A percentile compares a stretch with the other conserved stretches of the same genome.
Evolutionary conservation across 1,140 invertebrate genomes (phyloP).

Genomic region (Bombus haemorrhoidalis): DNA sequence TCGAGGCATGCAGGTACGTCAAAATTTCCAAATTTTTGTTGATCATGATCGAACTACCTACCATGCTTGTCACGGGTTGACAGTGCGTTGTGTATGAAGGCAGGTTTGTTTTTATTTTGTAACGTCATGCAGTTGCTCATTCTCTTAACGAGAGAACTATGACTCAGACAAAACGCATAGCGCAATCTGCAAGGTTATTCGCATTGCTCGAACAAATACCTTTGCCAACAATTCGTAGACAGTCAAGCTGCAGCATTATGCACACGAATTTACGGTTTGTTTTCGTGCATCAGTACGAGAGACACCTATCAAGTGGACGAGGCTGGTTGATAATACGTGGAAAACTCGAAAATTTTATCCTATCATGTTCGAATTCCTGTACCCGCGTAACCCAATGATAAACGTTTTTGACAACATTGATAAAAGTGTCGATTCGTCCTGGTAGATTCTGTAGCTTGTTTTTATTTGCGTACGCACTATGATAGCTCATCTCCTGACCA

Average conservation of each 20-base stretch:
- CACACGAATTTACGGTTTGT: constrained; percentile 32
- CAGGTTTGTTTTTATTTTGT: constrained; percentile 63
- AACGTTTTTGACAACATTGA: constrained; percentile 27
- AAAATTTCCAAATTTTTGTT: constrained; percentile 35
- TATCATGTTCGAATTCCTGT: constrained; percentile 8
- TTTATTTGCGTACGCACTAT: constrained; percentile 5
- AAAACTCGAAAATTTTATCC: constrained; percentile 21
- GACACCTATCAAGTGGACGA: constrained; percentile 43
- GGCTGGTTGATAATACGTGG: constrained; percentile 35
- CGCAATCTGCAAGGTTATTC: constrained; percentile 75
- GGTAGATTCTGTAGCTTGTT: background rate
- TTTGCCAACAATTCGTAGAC: constrained; percentile 55
- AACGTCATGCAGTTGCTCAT: constrained; percentile 70
- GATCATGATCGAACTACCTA: background rate
- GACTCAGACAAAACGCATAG: constrained; percentile 72
- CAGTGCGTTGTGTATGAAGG: background rate
- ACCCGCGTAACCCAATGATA: constrained; percentile 39
- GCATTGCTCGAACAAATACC: constrained; percentile 51
- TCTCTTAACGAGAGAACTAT: constrained; percentile 60
- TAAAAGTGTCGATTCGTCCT: constrained; percentile 3
- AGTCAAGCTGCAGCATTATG: constrained; percentile 13
- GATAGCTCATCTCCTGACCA: background rate
- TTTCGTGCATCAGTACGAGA: constrained; percentile 21
- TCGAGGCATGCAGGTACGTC: constrained; percentile 81
- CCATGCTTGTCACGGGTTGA: background rate